phyloP scores from a whole-genome alignment of 2,797 vertebrate genomes.

The Okamejei kenojei region DNA sequence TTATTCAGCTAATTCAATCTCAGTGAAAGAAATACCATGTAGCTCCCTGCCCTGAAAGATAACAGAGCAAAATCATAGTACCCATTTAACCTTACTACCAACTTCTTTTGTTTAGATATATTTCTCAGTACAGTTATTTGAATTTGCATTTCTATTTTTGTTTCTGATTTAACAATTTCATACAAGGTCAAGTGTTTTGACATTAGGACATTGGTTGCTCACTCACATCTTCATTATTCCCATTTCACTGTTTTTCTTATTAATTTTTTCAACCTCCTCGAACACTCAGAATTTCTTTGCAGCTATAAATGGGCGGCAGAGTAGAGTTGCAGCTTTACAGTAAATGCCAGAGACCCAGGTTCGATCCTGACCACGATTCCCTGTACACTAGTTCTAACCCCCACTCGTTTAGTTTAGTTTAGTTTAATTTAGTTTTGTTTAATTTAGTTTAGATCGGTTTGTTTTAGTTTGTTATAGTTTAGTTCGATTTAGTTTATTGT shows the following conservation, averaged over 20 bases:
- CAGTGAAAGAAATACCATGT: background rate
- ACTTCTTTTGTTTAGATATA: background rate
- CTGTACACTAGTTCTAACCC: too few relatives aligned
- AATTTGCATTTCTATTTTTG: background rate
- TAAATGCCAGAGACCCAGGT: too few relatives aligned
- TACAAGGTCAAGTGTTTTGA: background rate
- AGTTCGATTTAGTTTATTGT: too few relatives aligned
- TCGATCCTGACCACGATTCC: too few relatives aligned
- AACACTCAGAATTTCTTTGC: background rate
- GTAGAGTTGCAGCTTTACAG: too few relatives aligned
- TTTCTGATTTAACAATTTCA: slow-evolving; percentile 1
- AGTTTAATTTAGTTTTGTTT: too few relatives aligned
- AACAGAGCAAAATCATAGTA: background rate
- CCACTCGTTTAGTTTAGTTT: too few relatives aligned
- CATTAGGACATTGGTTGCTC: background rate
- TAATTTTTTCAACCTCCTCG: slow-evolving; percentile 1
- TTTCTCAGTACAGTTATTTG: background rate
- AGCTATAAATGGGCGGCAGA: too few relatives aligned
- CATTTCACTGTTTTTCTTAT: background rate
- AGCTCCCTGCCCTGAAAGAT: background rate
- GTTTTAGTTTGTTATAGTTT: too few relatives aligned
- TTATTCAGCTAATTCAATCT: background rate
- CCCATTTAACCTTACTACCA: background rate
- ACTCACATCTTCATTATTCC: background rate
- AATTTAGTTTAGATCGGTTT: too few relatives aligned